phyloP scores from a whole-genome alignment of 2,797 vertebrate genomes.

The Pteropus rufus region DNA sequence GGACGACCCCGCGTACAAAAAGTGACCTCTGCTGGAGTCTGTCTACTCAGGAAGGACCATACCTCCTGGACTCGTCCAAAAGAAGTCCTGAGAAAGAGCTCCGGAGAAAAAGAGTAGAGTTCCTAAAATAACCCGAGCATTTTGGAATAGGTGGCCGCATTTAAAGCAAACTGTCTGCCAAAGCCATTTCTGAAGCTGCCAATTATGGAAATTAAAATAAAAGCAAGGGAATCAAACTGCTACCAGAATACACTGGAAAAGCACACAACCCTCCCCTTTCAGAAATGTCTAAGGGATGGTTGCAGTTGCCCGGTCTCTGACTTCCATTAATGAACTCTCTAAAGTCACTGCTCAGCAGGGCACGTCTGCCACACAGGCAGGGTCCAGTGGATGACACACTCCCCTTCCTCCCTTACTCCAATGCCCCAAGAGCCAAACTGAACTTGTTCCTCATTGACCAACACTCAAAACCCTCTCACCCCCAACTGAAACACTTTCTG shows the following conservation, averaged over 20 bases:
- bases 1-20: constrained; percentile 64
- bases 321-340: constrained; percentile 39
- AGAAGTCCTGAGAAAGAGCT: constrained; percentile 27
- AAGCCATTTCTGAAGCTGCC: constrained; percentile 35
- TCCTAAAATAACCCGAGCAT: constrained; percentile 48
- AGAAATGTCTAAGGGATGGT: not conserved
- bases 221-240: constrained; percentile 34
- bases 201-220: constrained; percentile 57
- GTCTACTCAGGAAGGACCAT: constrained; percentile 34
- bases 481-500: not conserved
- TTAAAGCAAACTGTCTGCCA: constrained; percentile 44
- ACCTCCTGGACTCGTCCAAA: not conserved
- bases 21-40: constrained; percentile 51
- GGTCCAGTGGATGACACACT: not conserved
- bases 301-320: not conserved
- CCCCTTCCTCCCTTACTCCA: not conserved
- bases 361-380: not conserved
- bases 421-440: not conserved
- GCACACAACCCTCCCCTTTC: not conserved
- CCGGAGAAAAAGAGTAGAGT: not conserved
- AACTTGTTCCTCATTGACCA: not conserved
- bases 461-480: not conserved
- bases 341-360: not conserved
- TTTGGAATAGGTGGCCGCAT: constrained; percentile 20
- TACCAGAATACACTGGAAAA: not conserved